A percentile compares a stretch with the other conserved stretches of the same genome.
Conservation (phyloP, 2,113 vertebrate species). For the Hydrolagus affinis region DNA sequence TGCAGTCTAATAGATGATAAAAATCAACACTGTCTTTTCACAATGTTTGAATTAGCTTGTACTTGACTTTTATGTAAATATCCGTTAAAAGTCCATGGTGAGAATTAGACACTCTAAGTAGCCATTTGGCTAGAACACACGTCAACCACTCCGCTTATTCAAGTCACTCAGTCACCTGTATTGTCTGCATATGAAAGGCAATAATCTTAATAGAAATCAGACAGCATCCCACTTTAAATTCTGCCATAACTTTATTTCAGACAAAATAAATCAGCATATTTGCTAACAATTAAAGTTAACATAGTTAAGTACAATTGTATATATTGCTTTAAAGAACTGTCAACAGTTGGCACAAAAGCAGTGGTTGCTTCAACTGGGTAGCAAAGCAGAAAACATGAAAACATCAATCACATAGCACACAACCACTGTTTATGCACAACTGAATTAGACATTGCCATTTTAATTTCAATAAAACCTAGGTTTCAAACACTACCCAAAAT, state of each 20-base stretch:
- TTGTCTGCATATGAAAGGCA: not conserved
- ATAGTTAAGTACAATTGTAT: not conserved
- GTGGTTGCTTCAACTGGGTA: not conserved
- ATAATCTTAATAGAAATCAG: not conserved
- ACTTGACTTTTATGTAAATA: not conserved
- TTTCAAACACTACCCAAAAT: not conserved
- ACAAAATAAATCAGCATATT: not conserved
- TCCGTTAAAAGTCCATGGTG: not conserved
- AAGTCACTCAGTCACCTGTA: not conserved
- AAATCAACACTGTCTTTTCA: not conserved
- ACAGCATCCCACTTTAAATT: not conserved
- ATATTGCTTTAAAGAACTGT: not conserved
- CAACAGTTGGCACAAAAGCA: not conserved
- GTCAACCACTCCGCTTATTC: not conserved
- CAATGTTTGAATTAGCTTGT: not conserved
- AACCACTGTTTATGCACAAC: not conserved
- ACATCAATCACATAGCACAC: not conserved
- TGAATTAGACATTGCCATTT: conserved; percentile 29
- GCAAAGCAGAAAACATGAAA: not conserved
- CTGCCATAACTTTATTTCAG: not conserved
- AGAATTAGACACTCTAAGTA: not conserved
- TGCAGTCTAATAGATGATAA: not conserved
- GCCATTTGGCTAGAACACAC: too few relatives aligned
- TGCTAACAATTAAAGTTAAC: not conserved
- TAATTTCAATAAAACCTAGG: conserved; percentile 8